Conservation (phyloP, 2,888 invertebrate species). For the Heliconius ethilla region DNA sequence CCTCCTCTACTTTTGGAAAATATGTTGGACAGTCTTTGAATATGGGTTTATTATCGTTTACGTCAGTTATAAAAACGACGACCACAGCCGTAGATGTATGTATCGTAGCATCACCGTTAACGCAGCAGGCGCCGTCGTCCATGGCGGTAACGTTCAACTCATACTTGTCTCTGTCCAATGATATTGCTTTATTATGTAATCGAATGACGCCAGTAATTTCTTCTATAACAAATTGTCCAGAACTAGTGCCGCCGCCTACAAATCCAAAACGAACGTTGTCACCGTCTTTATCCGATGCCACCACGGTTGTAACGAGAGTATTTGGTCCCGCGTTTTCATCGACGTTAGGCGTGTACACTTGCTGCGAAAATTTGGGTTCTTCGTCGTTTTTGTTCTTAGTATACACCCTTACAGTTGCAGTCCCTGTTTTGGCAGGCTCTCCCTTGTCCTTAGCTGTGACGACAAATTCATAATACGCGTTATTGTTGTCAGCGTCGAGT, state of each 20-base stretch:
- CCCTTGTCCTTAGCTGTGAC: constrained; percentile 98
- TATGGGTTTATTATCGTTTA: constrained; percentile 97
- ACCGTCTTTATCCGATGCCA: constrained; percentile 98
- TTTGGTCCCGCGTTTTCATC: constrained; percentile 98
- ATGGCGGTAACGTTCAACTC: constrained; percentile 97
- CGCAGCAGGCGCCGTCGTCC: constrained; percentile 98
- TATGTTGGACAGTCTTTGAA: constrained; percentile 97
- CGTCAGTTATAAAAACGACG: constrained; percentile 97
- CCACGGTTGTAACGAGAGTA: constrained; percentile 97
- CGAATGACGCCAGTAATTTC: constrained; percentile 97
- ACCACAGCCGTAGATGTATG: constrained; percentile 97
- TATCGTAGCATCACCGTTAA: constrained; percentile 91
- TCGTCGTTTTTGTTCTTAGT: constrained; percentile 99
- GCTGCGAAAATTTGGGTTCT: constrained; percentile 97
- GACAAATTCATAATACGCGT: constrained; percentile 96
- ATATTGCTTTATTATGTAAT: constrained; percentile 92
- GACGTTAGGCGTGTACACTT: constrained; percentile 97
- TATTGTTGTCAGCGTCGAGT: constrained; percentile 97
- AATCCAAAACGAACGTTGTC: constrained; percentile 97
- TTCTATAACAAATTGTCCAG: constrained; percentile 97
- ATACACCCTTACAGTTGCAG: constrained; percentile 96
- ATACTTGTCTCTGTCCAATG: constrained; percentile 95
- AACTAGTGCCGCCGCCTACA: constrained; percentile 93
- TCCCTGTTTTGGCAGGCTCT: constrained; percentile 94
- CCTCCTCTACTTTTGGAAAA: constrained; percentile 96